These are phyloP conservation scores for Allacma fusca DNA, from an alignment of 2,888 invertebrate species.

Conservation along the genomic window DNA sequence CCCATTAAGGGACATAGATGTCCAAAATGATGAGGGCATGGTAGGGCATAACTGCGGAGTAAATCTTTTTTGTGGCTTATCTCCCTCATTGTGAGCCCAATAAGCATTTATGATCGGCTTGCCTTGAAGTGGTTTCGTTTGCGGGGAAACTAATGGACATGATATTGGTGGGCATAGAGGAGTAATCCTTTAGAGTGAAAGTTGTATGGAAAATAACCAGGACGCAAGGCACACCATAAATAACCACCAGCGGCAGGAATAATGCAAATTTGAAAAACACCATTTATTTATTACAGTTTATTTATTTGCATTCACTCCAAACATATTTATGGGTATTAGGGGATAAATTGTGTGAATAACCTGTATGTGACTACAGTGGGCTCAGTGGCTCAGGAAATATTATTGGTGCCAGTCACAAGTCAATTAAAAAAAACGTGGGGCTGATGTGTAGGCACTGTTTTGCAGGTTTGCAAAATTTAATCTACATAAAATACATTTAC, in stretches of 20 bases:
- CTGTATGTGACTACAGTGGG: too few species aligned
- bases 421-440: too few species aligned
- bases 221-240: conserved; percentile 24
- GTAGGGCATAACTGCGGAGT: neutral
- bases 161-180: neutral
- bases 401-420: too few species aligned
- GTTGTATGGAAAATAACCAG: neutral
- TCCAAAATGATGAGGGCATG: conserved; percentile 3
- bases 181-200: conserved; percentile 28
- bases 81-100: neutral
- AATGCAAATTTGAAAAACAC: conserved; percentile 30
- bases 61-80: neutral
- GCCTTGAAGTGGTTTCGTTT: neutral
- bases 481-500: conserved; percentile 6
- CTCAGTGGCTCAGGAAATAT: too few species aligned
- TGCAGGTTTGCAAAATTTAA: neutral
- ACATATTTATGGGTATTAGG: neutral
- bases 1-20: neutral
- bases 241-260: conserved; percentile 29
- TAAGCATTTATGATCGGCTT: too few species aligned
- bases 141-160: too few species aligned
- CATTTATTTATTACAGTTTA: conserved; percentile 24
- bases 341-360: neutral
- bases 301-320: too few species aligned
- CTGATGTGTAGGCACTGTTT: neutral